Conservation (phyloP, 2,888 invertebrate species). For the Dasysyrphus tricinctus region DNA sequence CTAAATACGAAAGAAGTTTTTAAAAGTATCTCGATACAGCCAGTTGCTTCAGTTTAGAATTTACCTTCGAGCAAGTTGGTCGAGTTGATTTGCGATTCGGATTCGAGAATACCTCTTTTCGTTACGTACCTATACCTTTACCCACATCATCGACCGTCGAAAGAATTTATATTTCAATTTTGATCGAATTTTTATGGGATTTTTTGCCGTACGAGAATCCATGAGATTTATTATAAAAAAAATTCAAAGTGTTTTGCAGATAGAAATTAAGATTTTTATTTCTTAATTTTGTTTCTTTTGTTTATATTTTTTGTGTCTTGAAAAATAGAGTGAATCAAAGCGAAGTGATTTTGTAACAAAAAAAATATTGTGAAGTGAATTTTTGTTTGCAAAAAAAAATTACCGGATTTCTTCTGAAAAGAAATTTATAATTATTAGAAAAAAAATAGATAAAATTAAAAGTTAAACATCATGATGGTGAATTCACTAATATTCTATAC, state of each 20-base stretch:
- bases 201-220: conserved; percentile 16
- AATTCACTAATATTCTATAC: conserved; percentile 47
- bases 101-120: conserved; percentile 39
- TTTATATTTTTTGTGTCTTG: conserved; percentile 24
- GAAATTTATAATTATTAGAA: background rate
- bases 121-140: conserved; percentile 34
- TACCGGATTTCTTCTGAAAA: conserved; percentile 29
- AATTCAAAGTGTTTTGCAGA: background rate
- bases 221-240: background rate
- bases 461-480: conserved; percentile 57
- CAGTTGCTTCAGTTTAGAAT: conserved; percentile 78
- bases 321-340: conserved; percentile 20
- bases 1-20: conserved; percentile 69
- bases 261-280: conserved; percentile 23
- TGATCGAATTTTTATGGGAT: conserved; percentile 2
- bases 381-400: conserved; percentile 18
- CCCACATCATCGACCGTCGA: conserved; percentile 53
- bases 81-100: conserved; percentile 53
- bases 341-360: conserved; percentile 34
- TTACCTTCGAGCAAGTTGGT: conserved; percentile 76
- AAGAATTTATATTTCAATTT: background rate
- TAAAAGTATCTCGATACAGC: conserved; percentile 78
- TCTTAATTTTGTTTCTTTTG: conserved; percentile 6
- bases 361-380: conserved; percentile 42
- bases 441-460: conserved; percentile 24